Conservation (phyloP, 1,140 invertebrate genomes). For the Leptinotarsa undecemlineata region DNA sequence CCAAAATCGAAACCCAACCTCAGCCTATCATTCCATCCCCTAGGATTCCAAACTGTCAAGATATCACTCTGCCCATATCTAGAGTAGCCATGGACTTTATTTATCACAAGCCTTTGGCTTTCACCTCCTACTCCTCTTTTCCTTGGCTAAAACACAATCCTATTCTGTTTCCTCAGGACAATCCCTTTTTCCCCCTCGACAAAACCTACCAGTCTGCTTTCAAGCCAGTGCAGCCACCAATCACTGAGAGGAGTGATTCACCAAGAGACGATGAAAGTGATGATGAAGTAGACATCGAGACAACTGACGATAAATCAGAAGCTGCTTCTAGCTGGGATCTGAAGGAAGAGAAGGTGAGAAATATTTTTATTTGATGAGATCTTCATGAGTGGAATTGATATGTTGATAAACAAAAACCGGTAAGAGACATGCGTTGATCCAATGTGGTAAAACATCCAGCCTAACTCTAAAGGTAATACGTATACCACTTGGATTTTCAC, state of each 20-base stretch:
- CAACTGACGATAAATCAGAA: conserved; percentile 60
- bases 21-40: conserved; percentile 57
- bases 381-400: too few species aligned
- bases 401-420: too few species aligned
- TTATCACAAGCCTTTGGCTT: conserved; percentile 66
- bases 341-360: conserved; percentile 48
- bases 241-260: conserved; percentile 37
- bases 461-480: too few species aligned
- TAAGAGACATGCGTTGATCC: too few species aligned
- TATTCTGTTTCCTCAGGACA: conserved; percentile 59
- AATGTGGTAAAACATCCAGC: too few species aligned
- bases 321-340: conserved; percentile 40
- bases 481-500: too few species aligned
- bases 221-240: conserved; percentile 61
- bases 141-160: conserved; percentile 64
- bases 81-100: conserved; percentile 71
- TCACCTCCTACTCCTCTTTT: conserved; percentile 61
- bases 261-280: conserved; percentile 55
- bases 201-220: conserved; percentile 67
- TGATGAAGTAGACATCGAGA: conserved; percentile 67
- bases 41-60: conserved; percentile 62
- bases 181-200: conserved; percentile 53
- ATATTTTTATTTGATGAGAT: background rate
- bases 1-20: conserved; percentile 51
- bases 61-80: conserved; percentile 62